These are phyloP conservation scores for Xanthia togata DNA, from an alignment of 2,888 invertebrate genomes.

Conservation along the genomic window DNA sequence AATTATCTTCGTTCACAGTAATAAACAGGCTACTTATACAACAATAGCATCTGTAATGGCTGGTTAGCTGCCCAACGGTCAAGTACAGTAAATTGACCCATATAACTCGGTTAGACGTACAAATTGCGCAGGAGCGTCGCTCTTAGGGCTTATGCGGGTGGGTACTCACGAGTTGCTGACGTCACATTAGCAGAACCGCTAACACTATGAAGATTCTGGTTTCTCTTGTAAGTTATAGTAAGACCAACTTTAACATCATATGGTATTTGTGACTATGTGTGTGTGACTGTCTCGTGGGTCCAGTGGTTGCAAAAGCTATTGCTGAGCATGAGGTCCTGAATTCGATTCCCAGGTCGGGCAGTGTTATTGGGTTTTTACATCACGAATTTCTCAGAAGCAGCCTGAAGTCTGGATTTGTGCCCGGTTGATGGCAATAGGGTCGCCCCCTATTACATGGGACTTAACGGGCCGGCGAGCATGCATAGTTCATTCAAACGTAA, in stretches of 20 bases:
- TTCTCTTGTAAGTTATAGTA: not conserved
- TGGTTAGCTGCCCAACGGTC: conserved; percentile 39
- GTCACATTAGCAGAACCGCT: not conserved
- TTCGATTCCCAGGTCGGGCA: not conserved
- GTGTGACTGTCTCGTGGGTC: not conserved
- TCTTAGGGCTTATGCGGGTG: conserved; percentile 30
- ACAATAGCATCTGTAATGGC: conserved; percentile 47
- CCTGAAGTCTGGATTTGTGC: not conserved
- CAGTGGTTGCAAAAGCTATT: not conserved
- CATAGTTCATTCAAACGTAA: no score
- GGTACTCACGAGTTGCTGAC: not conserved
- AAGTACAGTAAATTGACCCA: conserved; percentile 60
- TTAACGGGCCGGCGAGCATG: no score
- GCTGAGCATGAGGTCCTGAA: not conserved
- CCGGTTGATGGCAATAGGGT: not conserved
- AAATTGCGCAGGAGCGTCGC: conserved; percentile 43
- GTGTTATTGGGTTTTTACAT: not conserved
- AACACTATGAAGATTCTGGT: not conserved
- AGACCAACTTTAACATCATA: no score
- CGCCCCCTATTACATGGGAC: not conserved
- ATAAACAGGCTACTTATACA: conserved; percentile 8
- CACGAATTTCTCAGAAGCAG: not conserved
- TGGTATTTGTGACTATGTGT: no score
- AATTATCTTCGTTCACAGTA: not conserved
- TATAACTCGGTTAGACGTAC: conserved; percentile 37